Evolutionary conservation across 2,888 invertebrate species (phyloP).

Genomic region (Pristionchus maxplancki): DNA sequence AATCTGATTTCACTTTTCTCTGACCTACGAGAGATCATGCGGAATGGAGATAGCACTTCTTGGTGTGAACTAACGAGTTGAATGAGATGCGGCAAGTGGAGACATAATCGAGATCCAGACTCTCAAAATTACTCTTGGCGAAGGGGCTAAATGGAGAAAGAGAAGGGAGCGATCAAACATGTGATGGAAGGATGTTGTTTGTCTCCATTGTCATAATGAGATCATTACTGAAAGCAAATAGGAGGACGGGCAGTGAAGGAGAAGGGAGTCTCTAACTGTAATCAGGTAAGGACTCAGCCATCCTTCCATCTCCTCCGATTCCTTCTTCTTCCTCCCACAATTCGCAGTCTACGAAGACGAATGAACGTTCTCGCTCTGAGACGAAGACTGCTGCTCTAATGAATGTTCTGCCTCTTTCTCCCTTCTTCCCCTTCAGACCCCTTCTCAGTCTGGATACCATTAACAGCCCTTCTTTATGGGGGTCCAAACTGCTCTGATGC

Average conservation of each 20-base stretch:
- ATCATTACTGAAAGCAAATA: neutral
- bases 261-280: neutral
- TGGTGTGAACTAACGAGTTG: neutral
- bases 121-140: neutral
- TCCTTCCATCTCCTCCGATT: neutral
- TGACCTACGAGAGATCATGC: neutral
- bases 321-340: neutral
- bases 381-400: neutral
- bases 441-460: constrained; percentile 13
- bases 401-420: constrained; percentile 11
- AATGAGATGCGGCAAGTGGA: neutral
- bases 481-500: neutral
- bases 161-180: neutral
- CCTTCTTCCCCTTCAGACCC: neutral
- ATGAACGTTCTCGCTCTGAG: neutral
- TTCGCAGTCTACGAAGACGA: neutral
- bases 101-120: neutral
- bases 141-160: neutral
- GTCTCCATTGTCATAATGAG: constrained; percentile 23
- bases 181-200: neutral
- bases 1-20: too few relatives aligned
- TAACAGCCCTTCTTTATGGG: constrained; percentile 18
- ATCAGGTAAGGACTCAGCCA: neutral
- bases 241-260: neutral
- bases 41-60: neutral